These are phyloP conservation scores for Habropoda laboriosa DNA, from an alignment of 1,140 invertebrate species.

Conservation along the genomic window DNA sequence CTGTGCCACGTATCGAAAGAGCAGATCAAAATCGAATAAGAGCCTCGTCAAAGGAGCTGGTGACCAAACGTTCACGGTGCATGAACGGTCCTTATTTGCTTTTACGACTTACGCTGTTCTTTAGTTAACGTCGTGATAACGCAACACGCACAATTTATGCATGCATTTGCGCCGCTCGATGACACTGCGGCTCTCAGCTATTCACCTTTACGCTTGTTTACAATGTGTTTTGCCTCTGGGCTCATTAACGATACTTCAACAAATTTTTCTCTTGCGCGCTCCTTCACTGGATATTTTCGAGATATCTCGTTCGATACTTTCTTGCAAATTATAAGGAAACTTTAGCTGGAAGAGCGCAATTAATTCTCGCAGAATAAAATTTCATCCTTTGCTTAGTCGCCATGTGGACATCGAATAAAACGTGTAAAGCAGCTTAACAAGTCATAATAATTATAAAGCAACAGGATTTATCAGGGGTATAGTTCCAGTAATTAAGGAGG, in stretches of 20 bases:
- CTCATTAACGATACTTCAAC: neutral
- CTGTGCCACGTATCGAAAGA: neutral
- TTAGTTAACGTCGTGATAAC: neutral
- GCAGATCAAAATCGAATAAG: neutral
- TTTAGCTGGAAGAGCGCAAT: neutral
- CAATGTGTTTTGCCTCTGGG: neutral
- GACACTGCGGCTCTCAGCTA: neutral
- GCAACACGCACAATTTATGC: neutral
- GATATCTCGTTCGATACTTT: neutral
- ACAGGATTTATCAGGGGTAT: neutral
- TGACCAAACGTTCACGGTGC: no score
- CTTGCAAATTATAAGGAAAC: neutral
- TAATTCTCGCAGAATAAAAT: neutral
- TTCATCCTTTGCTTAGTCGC: no score
- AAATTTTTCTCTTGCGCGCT: no score
- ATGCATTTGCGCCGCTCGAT: neutral
- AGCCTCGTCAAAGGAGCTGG: neutral
- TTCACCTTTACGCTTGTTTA: neutral
- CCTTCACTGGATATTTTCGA: no score
- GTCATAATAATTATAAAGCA: neutral
- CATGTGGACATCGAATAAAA: neutral
- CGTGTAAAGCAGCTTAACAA: neutral
- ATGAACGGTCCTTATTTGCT: neutral
- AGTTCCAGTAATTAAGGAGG: slow-evolving; percentile 6
- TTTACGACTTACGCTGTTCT: neutral